Conservation (phyloP, 2,888 invertebrate genomes). For the Oscheius onirici region DNA sequence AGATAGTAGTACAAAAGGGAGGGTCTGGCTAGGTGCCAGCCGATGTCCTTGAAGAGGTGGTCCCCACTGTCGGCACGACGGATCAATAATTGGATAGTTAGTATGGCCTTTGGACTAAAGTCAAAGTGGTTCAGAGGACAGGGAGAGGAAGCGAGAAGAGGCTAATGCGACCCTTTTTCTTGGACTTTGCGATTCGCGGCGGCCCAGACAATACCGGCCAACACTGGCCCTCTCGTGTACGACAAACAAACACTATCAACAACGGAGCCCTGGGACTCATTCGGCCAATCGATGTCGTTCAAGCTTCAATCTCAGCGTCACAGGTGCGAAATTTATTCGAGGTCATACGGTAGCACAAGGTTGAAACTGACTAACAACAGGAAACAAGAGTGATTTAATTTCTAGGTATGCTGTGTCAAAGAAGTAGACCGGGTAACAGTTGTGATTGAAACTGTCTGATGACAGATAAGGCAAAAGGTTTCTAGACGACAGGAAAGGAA, state of each 20-base stretch:
- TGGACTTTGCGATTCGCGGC: slow-evolving; percentile 3
- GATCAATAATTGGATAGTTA: slow-evolving; percentile 25
- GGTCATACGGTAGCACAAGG: background rate
- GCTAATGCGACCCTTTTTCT: slow-evolving; percentile 22
- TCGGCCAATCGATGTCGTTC: background rate
- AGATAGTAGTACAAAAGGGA: no score
- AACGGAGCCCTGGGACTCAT: slow-evolving; percentile 6
- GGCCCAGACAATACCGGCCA: slow-evolving; percentile 28
- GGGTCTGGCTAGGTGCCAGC: slow-evolving; percentile 12
- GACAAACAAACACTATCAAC: slow-evolving; percentile 36
- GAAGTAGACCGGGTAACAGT: no score
- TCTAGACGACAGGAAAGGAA: no score
- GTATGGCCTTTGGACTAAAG: background rate
- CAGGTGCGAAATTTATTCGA: background rate
- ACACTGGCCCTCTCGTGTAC: slow-evolving; percentile 30
- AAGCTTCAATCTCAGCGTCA: background rate
- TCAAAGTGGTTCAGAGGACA: background rate
- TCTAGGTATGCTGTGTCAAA: no score
- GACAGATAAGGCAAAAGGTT: slow-evolving; percentile 1
- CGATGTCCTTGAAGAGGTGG: slow-evolving; percentile 17
- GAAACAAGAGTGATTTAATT: no score
- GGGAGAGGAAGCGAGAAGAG: background rate
- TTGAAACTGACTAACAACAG: background rate
- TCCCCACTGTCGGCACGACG: background rate
- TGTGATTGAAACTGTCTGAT: no score